Evolutionary conservation across 2,888 invertebrate species (phyloP).

Genomic region (Coremacera marginata): DNA sequence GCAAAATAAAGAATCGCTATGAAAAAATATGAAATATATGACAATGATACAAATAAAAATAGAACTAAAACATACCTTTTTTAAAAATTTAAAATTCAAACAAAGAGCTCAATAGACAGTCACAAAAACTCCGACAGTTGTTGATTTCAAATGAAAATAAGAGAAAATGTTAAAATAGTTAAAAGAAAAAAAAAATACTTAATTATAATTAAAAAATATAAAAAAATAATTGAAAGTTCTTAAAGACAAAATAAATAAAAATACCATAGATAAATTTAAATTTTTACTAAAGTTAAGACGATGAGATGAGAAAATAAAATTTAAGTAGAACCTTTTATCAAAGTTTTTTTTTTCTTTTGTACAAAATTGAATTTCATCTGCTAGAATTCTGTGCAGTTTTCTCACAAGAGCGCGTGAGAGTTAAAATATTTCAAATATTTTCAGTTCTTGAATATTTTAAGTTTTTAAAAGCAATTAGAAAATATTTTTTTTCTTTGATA

Average conservation of each 20-base stretch:
- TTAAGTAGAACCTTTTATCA: no score
- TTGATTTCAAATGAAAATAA: constrained; percentile 24
- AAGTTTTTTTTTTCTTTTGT: no score
- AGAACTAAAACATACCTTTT: constrained; percentile 46
- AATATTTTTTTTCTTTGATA: no score
- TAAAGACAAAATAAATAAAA: background rate
- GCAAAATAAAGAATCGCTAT: constrained; percentile 31
- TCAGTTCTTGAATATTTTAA: no score
- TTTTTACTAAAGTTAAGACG: background rate
- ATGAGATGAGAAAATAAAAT: background rate
- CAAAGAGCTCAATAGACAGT: constrained; percentile 22
- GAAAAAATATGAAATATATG: constrained; percentile 2
- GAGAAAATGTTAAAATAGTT: no score
- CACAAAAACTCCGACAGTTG: constrained; percentile 26
- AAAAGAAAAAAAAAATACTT: background rate
- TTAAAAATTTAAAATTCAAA: constrained; percentile 32
- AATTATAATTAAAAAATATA: background rate
- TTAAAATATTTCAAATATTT: no score
- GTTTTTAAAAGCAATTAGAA: no score
- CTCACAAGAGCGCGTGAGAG: no score
- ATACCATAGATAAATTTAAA: background rate
- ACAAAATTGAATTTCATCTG: no score
- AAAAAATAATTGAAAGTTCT: background rate
- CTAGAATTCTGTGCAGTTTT: no score
- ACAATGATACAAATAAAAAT: constrained; percentile 27